Conservation (phyloP, 2,888 invertebrate species). For the Belgica antarctica region DNA sequence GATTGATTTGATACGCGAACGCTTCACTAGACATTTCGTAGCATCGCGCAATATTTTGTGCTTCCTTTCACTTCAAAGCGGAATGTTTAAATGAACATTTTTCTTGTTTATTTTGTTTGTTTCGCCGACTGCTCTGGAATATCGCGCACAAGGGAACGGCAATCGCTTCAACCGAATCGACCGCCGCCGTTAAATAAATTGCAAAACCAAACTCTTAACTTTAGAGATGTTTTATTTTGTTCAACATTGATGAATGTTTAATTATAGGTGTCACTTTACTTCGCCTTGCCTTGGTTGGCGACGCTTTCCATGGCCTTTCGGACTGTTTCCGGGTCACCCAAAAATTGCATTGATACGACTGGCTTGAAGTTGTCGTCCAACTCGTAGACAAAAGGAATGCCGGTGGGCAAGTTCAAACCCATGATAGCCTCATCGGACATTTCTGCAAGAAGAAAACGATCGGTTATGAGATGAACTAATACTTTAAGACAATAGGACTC, state of each 20-base stretch:
- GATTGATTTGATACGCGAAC: neutral
- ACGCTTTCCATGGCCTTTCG: constrained; percentile 73
- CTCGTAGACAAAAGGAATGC: constrained; percentile 77
- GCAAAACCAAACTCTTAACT: no score
- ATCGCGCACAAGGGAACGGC: no score
- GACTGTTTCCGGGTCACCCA: constrained; percentile 76
- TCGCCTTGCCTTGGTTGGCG: constrained; percentile 75
- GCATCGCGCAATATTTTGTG: neutral
- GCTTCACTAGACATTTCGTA: neutral
- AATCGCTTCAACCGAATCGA: no score
- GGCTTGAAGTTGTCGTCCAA: constrained; percentile 69
- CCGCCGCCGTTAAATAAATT: neutral
- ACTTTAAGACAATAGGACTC: constrained; percentile 51
- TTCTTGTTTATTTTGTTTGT: no score
- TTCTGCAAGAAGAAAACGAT: constrained; percentile 56
- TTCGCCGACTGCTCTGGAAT: no score
- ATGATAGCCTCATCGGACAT: constrained; percentile 71
- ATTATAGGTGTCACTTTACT: constrained; percentile 53
- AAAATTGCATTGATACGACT: constrained; percentile 68
- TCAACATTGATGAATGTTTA: neutral
- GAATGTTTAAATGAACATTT: neutral
- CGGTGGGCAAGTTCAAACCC: constrained; percentile 74
- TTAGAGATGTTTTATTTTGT: neutral
- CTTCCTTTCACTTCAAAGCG: neutral
- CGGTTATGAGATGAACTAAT: neutral